These are phyloP conservation scores for Sander lucioperca DNA, from an alignment of 2,113 vertebrate genomes.

Conservation along the genomic window DNA sequence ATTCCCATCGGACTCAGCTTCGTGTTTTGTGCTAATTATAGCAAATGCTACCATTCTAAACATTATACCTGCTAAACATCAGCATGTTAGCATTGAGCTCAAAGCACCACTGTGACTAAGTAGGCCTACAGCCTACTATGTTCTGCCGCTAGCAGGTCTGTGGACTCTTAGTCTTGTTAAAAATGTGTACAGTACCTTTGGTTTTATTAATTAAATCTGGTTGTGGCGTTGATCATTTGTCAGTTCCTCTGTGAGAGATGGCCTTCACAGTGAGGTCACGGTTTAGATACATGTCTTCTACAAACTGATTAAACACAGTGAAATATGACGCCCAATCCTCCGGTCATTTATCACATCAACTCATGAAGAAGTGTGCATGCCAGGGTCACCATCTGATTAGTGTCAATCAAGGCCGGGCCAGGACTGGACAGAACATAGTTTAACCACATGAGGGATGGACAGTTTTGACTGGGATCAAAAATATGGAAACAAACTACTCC, in stretches of 20 bases:
- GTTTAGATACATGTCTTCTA: not conserved
- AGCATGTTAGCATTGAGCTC: not conserved
- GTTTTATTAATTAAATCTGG: not conserved
- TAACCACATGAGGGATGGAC: not conserved
- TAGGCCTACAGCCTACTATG: not conserved
- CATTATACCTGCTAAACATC: not conserved
- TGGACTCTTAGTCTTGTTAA: not conserved
- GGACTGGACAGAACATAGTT: not conserved
- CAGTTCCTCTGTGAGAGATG: not conserved
- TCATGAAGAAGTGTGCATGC: not conserved
- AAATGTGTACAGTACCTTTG: not conserved
- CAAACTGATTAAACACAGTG: conserved; percentile 13
- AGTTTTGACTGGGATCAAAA: not conserved
- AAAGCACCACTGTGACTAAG: too few species aligned
- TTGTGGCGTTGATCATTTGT: not conserved
- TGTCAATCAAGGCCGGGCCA: not conserved
- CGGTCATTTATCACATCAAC: not conserved
- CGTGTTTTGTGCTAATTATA: not conserved
- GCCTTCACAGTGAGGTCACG: conserved; percentile 1
- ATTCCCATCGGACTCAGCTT: not conserved
- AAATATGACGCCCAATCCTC: not conserved
- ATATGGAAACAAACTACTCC: too few species aligned
- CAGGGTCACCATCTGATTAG: conserved; percentile 12
- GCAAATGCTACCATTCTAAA: not conserved
- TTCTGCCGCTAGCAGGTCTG: not conserved